Percentiles rank a stretch among this genome's conserved stretches.
These are phyloP conservation scores for Cephalopholis sonnerati DNA, from an alignment of 2,113 vertebrate species.

Conservation along the genomic window DNA sequence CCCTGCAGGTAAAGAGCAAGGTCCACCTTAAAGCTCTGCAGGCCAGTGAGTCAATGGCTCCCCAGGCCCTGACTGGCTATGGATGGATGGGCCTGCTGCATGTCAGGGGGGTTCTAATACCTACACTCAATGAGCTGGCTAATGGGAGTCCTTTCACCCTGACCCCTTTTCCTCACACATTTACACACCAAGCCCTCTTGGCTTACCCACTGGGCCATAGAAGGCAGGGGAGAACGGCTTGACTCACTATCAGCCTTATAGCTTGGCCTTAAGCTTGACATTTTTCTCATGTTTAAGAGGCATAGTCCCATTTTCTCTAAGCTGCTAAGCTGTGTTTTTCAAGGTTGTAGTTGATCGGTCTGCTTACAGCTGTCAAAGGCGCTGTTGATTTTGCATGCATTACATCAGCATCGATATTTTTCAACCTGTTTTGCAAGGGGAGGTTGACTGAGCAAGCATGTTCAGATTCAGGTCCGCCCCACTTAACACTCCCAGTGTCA, in stretches of 20 bases:
- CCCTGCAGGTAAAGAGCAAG: constrained; percentile 36
- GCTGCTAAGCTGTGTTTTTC: constrained; percentile 50
- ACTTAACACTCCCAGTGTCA: constrained; percentile 1
- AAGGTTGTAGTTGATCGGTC: constrained; percentile 48
- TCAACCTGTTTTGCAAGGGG: constrained; percentile 24
- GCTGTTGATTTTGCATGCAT: constrained; percentile 34
- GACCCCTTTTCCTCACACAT: constrained; percentile 73
- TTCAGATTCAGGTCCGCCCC: neutral
- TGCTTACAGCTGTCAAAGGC: constrained; percentile 47
- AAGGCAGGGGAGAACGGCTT: constrained; percentile 19
- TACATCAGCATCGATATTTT: constrained; percentile 47
- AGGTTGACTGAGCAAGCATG: constrained; percentile 30
- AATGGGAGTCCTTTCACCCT: constrained; percentile 77
- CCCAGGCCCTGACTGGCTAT: constrained; percentile 60
- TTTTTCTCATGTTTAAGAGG: constrained; percentile 64
- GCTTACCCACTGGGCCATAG: constrained; percentile 60
- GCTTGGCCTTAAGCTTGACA: constrained; percentile 39
- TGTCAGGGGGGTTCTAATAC: constrained; percentile 70
- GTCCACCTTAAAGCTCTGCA: constrained; percentile 45
- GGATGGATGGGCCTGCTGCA: constrained; percentile 71
- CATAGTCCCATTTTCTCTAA: constrained; percentile 49
- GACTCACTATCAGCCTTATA: constrained; percentile 46
- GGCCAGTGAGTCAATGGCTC: constrained; percentile 68
- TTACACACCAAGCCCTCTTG: constrained; percentile 68
- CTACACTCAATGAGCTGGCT: constrained; percentile 78